Conservation (phyloP, 2,888 invertebrate species). For the Petrolisthes manimaculis region DNA sequence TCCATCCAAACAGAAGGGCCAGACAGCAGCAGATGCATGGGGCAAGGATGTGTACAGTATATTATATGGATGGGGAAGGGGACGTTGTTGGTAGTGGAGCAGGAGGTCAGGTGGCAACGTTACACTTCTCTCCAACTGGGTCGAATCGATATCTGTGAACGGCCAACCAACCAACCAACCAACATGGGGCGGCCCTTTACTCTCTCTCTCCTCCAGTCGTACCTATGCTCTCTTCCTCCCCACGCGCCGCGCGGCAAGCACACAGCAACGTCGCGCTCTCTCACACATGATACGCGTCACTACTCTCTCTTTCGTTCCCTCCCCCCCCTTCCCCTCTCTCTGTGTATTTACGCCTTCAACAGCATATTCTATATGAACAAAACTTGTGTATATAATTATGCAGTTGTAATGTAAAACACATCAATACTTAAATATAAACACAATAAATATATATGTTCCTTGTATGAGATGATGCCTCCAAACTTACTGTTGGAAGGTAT, state of each 20-base stretch:
- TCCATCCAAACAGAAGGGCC: no score
- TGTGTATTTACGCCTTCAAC: not conserved
- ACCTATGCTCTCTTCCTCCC: constrained; percentile 2
- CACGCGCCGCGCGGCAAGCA: not conserved
- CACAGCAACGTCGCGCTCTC: not conserved
- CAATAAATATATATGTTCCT: not conserved
- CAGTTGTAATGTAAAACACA: no score
- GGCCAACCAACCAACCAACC: not conserved
- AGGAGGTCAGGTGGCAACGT: not conserved
- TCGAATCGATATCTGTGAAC: not conserved
- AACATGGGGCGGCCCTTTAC: not conserved
- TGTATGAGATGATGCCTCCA: not conserved
- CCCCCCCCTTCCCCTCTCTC: not conserved
- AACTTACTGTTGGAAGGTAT: not conserved
- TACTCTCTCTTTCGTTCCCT: not conserved
- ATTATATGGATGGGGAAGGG: no score
- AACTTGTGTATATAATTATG: no score
- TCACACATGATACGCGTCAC: not conserved
- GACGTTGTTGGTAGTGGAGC: not conserved
- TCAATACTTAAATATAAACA: no score
- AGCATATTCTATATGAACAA: no score
- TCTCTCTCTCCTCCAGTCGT: not conserved
- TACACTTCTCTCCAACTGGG: not conserved
- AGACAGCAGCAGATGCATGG: not conserved
- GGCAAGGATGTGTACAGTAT: not conserved